phyloP scores from a whole-genome alignment of 35 echinoderm and acorn worm species.

The Chiridota heheva region DNA sequence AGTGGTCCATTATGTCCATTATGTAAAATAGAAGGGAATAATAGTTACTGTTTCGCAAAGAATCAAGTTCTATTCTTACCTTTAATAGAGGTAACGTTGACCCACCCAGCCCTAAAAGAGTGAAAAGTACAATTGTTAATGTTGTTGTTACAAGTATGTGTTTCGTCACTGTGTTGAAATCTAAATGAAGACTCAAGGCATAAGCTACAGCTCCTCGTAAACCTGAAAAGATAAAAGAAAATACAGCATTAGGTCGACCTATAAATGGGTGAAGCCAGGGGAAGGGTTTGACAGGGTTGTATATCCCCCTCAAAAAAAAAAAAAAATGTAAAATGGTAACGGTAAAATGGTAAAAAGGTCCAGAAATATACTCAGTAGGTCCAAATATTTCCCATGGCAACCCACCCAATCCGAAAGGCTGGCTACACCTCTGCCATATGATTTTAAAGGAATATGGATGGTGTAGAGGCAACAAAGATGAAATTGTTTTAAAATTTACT shows the following conservation, averaged over 20 bases:
- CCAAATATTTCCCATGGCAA: too few species aligned
- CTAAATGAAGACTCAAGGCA: slow-evolving; percentile 92
- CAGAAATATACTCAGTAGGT: too few species aligned
- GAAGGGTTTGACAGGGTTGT: neutral
- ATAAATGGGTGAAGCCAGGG: neutral
- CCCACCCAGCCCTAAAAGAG: slow-evolving; percentile 75
- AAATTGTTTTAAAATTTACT: too few species aligned
- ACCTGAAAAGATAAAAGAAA: slow-evolving; percentile 52
- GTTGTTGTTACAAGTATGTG: slow-evolving; percentile 91
- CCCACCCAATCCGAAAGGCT: too few species aligned
- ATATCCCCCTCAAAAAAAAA: neutral
- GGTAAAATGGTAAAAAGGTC: too few species aligned
- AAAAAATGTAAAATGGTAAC: neutral
- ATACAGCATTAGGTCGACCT: neutral
- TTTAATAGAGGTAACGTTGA: slow-evolving; percentile 91
- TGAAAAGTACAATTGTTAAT: slow-evolving; percentile 85
- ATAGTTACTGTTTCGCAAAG: neutral
- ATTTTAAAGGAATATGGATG: too few species aligned
- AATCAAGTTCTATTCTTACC: too few species aligned
- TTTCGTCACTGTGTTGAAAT: slow-evolving; percentile 65
- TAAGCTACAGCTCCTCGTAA: slow-evolving; percentile 94
- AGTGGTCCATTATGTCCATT: neutral
- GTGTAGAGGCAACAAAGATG: too few species aligned
- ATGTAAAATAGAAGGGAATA: neutral
- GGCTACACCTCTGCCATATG: too few species aligned